Evolutionary conservation across 2,113 vertebrate genomes (phyloP).

Genomic region (Climacteris rufus): DNA sequence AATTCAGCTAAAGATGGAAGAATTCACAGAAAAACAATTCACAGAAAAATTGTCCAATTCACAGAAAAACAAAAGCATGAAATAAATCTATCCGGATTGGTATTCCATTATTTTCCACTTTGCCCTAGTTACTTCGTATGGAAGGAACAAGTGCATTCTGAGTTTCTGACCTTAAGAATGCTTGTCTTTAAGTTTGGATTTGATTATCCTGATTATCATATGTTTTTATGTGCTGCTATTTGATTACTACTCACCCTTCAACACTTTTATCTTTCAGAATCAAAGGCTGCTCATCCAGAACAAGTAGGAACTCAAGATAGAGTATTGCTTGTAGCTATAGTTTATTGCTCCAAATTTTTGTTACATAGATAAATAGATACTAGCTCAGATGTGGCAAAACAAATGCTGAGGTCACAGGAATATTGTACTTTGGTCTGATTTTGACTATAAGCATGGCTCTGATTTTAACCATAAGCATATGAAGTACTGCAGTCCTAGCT

Average conservation of each 20-base stretch:
- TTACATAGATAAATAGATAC: neutral
- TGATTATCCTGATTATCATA: neutral
- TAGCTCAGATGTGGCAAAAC: neutral
- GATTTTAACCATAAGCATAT: neutral
- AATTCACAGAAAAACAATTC: neutral
- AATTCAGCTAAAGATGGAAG: neutral
- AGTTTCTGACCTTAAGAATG: neutral
- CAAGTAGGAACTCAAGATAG: neutral
- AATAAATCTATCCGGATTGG: neutral
- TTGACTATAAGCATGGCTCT: neutral
- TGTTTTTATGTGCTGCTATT: neutral
- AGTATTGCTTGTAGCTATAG: neutral
- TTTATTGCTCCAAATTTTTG: neutral
- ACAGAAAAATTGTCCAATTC: neutral
- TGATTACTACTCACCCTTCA: neutral
- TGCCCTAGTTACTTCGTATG: neutral
- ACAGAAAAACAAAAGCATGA: neutral
- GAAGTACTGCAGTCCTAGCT: neutral
- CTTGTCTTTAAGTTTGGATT: neutral
- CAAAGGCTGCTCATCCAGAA: neutral
- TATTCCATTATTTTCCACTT: neutral
- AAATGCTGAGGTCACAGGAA: neutral
- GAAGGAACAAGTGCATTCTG: neutral
- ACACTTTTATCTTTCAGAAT: conserved; percentile 5
- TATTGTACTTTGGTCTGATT: neutral